These are phyloP conservation scores for Elephantulus edwardii DNA, from an alignment of 2,113 vertebrate genomes.

Conservation along the genomic window DNA sequence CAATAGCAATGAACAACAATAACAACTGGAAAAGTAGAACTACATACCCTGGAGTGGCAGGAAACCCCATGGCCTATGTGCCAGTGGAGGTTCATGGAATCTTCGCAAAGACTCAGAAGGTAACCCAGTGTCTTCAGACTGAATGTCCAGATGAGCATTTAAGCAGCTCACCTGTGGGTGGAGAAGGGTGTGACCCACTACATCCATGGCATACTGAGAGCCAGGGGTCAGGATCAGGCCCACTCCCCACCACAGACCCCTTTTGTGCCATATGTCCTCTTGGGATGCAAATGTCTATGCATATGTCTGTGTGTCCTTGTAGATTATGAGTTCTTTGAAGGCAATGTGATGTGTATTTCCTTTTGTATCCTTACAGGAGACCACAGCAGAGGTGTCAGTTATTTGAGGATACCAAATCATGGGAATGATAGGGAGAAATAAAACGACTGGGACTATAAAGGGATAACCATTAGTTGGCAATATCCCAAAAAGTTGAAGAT, in stretches of 20 bases:
- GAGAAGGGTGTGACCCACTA: too few relatives aligned
- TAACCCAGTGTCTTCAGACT: neutral
- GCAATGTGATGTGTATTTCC: neutral
- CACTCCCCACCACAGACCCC: neutral
- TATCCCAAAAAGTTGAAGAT: neutral
- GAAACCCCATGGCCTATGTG: neutral
- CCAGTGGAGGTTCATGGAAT: neutral
- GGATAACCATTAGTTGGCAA: neutral
- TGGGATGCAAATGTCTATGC: neutral
- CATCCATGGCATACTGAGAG: neutral
- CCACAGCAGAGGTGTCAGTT: neutral
- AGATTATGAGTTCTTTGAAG: neutral
- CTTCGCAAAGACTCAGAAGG: neutral
- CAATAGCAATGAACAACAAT: too few relatives aligned
- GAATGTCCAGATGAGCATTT: neutral
- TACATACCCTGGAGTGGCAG: neutral
- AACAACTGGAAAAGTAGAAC: constrained; percentile 5
- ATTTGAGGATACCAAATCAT: neutral
- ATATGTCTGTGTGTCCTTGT: neutral
- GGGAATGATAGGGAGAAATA: neutral
- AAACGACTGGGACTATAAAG: neutral
- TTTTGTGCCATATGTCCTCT: neutral
- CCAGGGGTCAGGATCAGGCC: neutral
- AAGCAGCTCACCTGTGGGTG: neutral
- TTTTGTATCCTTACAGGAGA: neutral